Percentiles rank a stretch among this genome's conserved stretches.
Conservation (phyloP, 2,888 invertebrate species). For the Ptycholaimellus sp. region DNA sequence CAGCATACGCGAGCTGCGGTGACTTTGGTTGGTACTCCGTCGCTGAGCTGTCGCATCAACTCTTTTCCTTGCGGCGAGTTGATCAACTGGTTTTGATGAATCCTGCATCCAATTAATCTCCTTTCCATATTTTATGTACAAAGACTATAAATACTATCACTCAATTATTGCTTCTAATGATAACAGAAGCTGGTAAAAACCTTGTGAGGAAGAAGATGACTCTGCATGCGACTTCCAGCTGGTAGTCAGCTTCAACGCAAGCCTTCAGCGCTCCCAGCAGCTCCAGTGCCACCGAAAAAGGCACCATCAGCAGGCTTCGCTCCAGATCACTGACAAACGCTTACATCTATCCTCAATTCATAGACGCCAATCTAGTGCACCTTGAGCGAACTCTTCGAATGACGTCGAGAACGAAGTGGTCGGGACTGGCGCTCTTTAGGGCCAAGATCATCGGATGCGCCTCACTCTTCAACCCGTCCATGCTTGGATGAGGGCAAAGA, state of each 20-base stretch:
- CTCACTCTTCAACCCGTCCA: conserved; percentile 14
- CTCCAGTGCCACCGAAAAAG: conserved; percentile 54
- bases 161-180: background rate
- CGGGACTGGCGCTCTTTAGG: conserved; percentile 44
- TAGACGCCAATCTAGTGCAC: no score
- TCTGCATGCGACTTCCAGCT: conserved; percentile 49
- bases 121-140: background rate
- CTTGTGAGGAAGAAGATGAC: conserved; percentile 42
- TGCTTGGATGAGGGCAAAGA: background rate
- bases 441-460: conserved; percentile 59
- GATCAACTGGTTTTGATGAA: conserved; percentile 41
- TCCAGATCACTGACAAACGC: conserved; percentile 52
- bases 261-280: conserved; percentile 46
- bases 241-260: conserved; percentile 43
- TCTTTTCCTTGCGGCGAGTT: conserved; percentile 45
- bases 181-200: conserved; percentile 9
- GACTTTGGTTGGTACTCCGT: conserved; percentile 37
- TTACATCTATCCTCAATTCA: background rate
- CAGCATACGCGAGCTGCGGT: conserved; percentile 26
- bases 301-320: conserved; percentile 58
- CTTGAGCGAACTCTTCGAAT: conserved; percentile 54
- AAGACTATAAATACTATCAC: background rate
- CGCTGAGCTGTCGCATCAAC: conserved; percentile 41
- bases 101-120: conserved; percentile 7
- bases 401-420: conserved; percentile 56